Conservation (phyloP, 2,113 vertebrate species). For the Herpailurus yagouaroundi region DNA sequence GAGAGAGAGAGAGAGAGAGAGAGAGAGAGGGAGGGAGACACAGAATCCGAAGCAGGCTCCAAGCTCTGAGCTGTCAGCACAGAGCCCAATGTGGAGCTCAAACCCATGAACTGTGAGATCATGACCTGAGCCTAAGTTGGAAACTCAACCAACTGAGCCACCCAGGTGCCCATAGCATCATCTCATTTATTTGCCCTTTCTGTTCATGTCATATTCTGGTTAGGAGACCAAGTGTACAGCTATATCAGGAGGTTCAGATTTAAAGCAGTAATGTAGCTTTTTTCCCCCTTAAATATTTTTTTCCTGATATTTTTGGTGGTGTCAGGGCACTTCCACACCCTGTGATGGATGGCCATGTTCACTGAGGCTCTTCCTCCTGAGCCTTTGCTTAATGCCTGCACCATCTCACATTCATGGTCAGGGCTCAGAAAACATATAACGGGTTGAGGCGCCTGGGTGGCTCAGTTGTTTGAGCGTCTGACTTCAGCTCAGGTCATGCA, state of each 20-base stretch:
- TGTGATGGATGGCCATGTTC: accelerated
- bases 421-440: background rate
- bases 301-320: background rate
- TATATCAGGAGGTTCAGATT: background rate
- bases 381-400: accelerated
- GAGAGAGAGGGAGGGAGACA: too few species aligned
- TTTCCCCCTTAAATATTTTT: background rate
- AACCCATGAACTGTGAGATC: too few species aligned
- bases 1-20: too few species aligned
- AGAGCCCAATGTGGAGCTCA: too few species aligned
- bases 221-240: background rate
- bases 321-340: background rate
- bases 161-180: background rate
- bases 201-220: background rate
- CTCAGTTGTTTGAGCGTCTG: too few species aligned
- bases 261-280: background rate
- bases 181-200: background rate
- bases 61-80: too few species aligned
- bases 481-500: too few species aligned
- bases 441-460: too few species aligned
- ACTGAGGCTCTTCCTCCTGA: background rate
- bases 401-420: background rate
- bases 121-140: too few species aligned
- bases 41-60: too few species aligned
- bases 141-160: too few species aligned